Evolutionary conservation across 2,797 vertebrate species (phyloP).

Genomic region (Microctenopoma steveboyesi): DNA sequence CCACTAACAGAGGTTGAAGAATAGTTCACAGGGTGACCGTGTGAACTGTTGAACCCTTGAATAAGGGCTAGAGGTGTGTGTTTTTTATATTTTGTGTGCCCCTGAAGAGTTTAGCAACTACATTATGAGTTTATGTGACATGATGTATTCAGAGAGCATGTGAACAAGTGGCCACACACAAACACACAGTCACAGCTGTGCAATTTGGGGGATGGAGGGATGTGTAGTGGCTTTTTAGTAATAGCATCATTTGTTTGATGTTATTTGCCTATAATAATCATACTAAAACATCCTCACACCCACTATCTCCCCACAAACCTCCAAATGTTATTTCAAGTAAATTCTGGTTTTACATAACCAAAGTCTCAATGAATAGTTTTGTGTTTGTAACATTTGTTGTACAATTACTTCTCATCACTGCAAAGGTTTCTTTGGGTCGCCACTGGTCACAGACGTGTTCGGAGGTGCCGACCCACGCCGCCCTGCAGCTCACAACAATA

Average conservation of each 20-base stretch:
- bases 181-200: constrained; percentile 55
- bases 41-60: constrained; percentile 78
- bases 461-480: neutral
- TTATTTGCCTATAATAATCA: constrained; percentile 68
- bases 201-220: constrained; percentile 61
- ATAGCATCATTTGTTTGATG: constrained; percentile 77
- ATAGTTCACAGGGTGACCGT: constrained; percentile 75
- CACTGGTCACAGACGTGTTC: neutral
- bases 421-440: neutral
- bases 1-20: constrained; percentile 70
- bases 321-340: constrained; percentile 31
- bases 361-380: constrained; percentile 5
- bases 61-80: constrained; percentile 34
- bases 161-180: constrained; percentile 49
- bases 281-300: constrained; percentile 51
- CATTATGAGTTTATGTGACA: constrained; percentile 63
- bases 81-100: constrained; percentile 28
- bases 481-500: neutral
- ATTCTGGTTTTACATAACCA: constrained; percentile 5
- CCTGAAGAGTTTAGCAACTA: constrained; percentile 69
- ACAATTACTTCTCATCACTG: neutral
- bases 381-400: neutral
- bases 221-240: constrained; percentile 67
- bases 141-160: constrained; percentile 69
- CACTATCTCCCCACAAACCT: constrained; percentile 15